Conservation (phyloP, 2,888 invertebrate genomes). For the Trachelus tabidus region DNA sequence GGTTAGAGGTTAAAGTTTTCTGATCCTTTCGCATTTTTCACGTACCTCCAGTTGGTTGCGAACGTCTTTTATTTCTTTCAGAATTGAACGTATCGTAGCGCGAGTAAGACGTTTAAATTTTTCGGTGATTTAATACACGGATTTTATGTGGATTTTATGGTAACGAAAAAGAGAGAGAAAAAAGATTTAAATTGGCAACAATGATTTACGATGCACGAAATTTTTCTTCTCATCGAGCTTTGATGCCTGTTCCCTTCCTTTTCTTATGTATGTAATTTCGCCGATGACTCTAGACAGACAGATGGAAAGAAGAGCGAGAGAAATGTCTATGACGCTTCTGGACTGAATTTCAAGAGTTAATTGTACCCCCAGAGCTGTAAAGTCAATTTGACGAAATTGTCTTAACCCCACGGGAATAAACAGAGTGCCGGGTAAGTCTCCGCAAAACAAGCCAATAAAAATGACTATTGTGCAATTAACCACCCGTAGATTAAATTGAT, state of each 20-base stretch:
- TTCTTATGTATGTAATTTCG: not conserved
- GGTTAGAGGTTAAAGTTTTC: not conserved
- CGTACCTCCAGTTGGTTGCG: not conserved
- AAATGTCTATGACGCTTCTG: not conserved
- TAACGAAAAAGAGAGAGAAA: not conserved
- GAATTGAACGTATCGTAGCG: not conserved
- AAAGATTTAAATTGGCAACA: not conserved
- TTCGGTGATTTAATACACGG: not conserved
- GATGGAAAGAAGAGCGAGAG: not conserved
- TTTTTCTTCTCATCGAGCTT: not conserved
- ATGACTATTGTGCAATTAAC: not conserved
- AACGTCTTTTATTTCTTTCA: not conserved
- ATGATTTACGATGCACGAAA: not conserved
- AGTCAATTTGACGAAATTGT: not conserved
- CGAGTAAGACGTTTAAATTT: not conserved
- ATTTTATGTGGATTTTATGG: not conserved
- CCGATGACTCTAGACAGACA: not conserved
- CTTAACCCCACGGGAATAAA: not conserved
- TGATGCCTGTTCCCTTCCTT: not conserved
- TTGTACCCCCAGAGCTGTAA: not conserved
- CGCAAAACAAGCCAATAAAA: not conserved
- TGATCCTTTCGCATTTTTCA: not conserved
- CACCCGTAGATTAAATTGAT: conserved; percentile 5
- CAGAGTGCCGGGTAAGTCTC: not conserved
- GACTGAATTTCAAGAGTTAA: not conserved